These are phyloP conservation scores for Leucozona laternaria DNA, from an alignment of 2,888 invertebrate species.

Conservation along the genomic window DNA sequence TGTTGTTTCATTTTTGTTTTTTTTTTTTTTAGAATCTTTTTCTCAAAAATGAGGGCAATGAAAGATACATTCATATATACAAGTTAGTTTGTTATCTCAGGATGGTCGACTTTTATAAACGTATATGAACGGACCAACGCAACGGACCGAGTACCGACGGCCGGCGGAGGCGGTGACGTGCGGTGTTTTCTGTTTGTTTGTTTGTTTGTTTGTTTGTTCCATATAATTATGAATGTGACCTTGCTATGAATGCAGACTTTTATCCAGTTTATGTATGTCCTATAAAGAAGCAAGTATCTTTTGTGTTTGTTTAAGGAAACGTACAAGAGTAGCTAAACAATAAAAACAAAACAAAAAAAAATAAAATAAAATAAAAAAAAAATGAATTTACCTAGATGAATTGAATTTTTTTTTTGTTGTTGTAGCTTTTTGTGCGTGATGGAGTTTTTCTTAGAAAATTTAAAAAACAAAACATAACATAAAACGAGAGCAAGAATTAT, in stretches of 20 bases:
- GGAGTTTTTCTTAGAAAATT: conserved; percentile 15
- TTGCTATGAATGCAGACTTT: conserved; percentile 47
- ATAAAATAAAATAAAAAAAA: background rate
- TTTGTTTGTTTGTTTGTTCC: conserved; percentile 40
- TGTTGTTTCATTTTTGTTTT: conserved; percentile 10
- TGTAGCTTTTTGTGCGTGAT: background rate
- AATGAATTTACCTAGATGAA: background rate
- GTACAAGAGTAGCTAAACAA: conserved; percentile 13
- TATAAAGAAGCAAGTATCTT: conserved; percentile 26
- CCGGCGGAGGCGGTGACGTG: too few relatives aligned
- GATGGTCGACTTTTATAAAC: conserved; percentile 12
- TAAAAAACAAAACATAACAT: background rate
- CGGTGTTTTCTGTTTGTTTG: conserved; percentile 18
- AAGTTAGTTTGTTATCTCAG: conserved; percentile 40
- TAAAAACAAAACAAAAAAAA: background rate
- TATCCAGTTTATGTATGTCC: conserved; percentile 32
- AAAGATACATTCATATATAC: conserved; percentile 37
- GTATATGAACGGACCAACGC: background rate
- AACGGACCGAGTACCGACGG: too few relatives aligned
- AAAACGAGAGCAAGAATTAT: background rate
- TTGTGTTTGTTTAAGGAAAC: conserved; percentile 7
- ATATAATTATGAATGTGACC: conserved; percentile 54
- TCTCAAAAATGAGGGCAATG: conserved; percentile 51
- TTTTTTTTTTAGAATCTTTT: conserved; percentile 25
- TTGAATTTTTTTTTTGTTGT: background rate